Evolutionary conservation across 1,140 invertebrate genomes (phyloP).

Genomic region (Phthorimaea operculella): DNA sequence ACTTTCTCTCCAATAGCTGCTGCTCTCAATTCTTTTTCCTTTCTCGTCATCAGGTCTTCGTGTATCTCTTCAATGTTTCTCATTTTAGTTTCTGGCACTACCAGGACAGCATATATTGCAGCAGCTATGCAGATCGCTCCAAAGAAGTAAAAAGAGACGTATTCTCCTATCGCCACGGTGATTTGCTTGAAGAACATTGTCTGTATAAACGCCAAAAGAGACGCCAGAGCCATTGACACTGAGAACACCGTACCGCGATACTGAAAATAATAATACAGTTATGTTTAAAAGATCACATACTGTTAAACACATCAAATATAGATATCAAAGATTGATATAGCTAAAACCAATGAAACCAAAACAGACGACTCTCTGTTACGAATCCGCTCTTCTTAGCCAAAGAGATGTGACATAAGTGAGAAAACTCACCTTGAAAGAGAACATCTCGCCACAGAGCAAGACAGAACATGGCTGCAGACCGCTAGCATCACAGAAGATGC

Average conservation of each 20-base stretch:
- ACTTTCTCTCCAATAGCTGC: too few species aligned
- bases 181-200: conserved; percentile 50
- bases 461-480: conserved; percentile 47
- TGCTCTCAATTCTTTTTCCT: conserved; percentile 15
- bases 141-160: conserved; percentile 51
- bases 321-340: conserved; percentile 6
- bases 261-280: conserved; percentile 26
- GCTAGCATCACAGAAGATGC: conserved; percentile 52
- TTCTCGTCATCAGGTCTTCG: conserved; percentile 33
- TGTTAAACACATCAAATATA: conserved; percentile 6
- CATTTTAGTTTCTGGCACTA: conserved; percentile 46
- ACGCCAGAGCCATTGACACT: conserved; percentile 36
- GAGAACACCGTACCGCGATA: conserved; percentile 51
- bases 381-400: too few species aligned
- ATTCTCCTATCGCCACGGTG: conserved; percentile 34
- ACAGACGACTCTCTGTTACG: not conserved
- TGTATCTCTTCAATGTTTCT: conserved; percentile 45
- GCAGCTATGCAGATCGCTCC: conserved; percentile 34
- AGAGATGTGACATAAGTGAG: too few species aligned
- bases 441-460: conserved; percentile 46
- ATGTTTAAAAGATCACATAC: not conserved
- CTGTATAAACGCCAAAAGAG: conserved; percentile 37
- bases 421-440: conserved; percentile 46
- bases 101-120: conserved; percentile 34
- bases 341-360: not conserved